Base-by-base conservation (phyloP, 1,140 invertebrate species). In the Drosophila oshimai region DNA sequence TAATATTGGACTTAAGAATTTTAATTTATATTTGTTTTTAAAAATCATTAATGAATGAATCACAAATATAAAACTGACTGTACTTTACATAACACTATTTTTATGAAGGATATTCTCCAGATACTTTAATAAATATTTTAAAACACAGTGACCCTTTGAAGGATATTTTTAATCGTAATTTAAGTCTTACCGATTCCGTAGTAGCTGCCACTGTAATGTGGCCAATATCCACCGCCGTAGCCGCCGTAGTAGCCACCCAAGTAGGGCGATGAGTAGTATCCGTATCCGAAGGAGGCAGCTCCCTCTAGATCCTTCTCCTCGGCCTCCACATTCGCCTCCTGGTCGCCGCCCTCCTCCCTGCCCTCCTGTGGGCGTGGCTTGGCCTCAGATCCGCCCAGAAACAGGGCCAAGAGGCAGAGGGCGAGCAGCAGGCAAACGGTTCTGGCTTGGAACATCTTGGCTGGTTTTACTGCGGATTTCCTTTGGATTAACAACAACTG, bases 201-300 rank as follows among this genome's bases (percentile, higher is more conserved):
- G 46, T 88, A 89, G 29, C 80, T 65, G 4, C 83, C 78, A 26
- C 62, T 53, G 22, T 81, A 79, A 26, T 70, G 75, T 10, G 62
- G 62, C 67, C 65, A 69, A 24, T 78, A 71, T 10, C 87, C 88
- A 6, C 72, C 64, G 4, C 67, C 62, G 2, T n/a, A n/a, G 12
- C 46, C 51, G 12, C 64, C 67, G 13, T 83, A 79, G 28, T 68
- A 62, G 2, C 77, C 57, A 7, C 89, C 79, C 44, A 73, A 6
- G 29, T 90, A 90, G 4, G 88, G 88, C 4, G 89, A 86, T 0
- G 83, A 70, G 33, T 90, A 90, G 42, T 90, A 90, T 22, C 89
- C 89, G 26, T 87, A 90, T 46, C 89, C 89, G 13, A 74, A 53
- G 1, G 89, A 90, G 0, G 89, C 74, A 0, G 89, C 86, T 18